A percentile compares a stretch with the other conserved stretches of the same genome.
Evolutionary conservation across 30 jellyfish, hydroid and myxozoan genomes (phyloP).

Genomic region (Turritopsis rubra): DNA sequence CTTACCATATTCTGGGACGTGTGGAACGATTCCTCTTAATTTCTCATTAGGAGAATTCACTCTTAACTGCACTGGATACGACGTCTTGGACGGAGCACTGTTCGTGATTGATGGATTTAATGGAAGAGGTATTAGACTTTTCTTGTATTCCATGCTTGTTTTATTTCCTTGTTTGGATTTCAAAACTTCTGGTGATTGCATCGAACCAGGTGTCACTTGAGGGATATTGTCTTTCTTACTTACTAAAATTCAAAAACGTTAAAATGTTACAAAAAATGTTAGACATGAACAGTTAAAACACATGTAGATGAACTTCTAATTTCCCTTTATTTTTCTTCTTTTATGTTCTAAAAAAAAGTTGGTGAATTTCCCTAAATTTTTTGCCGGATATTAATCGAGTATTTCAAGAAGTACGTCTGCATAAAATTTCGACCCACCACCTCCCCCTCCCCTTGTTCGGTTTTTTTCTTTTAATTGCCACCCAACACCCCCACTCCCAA

Average conservation of each 20-base stretch:
- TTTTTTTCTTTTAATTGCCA: too few relatives aligned
- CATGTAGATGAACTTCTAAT: not conserved
- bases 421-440: too few relatives aligned
- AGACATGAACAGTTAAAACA: not conserved
- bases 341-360: not conserved
- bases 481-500: too few relatives aligned
- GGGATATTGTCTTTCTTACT: slow-evolving; percentile 52
- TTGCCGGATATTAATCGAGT: too few relatives aligned
- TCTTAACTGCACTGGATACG: slow-evolving; percentile 80
- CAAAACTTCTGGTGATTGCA: not conserved
- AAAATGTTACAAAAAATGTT: not conserved
- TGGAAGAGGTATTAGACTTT: not conserved
- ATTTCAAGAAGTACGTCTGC: too few relatives aligned
- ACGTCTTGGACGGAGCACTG: not conserved
- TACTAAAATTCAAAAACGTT: slow-evolving; percentile 10
- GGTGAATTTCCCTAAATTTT: too few relatives aligned
- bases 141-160: not conserved
- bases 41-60: slow-evolving; percentile 71
- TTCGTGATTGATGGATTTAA: not conserved
- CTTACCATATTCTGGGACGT: slow-evolving; percentile 79
- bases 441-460: too few relatives aligned
- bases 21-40: slow-evolving; percentile 80
- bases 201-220: slow-evolving; percentile 9
- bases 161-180: not conserved
- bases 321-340: too few relatives aligned